Percentiles rank a stretch among this genome's conserved stretches.
phyloP scores from a whole-genome alignment of 2,797 vertebrate species.

The Threskiornis aethiopicus region DNA sequence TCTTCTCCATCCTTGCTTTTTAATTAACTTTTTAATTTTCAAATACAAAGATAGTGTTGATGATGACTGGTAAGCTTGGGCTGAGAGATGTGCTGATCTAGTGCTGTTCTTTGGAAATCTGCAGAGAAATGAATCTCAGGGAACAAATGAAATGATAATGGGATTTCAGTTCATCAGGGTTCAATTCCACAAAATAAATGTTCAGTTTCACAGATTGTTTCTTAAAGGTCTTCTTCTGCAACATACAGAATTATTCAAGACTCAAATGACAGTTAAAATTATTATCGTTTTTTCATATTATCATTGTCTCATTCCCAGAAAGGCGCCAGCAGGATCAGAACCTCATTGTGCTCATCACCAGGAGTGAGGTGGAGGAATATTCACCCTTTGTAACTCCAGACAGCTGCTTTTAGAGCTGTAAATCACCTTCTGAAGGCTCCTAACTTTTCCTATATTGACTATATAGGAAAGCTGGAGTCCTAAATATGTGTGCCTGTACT shows the following conservation, averaged over 20 bases:
- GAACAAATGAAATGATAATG: constrained; percentile 73
- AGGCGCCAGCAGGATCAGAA: background rate
- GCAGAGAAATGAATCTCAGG: constrained; percentile 66
- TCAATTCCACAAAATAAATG: constrained; percentile 65
- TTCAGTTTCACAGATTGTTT: constrained; percentile 53
- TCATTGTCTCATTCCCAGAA: background rate
- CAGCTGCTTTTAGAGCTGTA: background rate
- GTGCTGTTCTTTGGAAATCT: constrained; percentile 68
- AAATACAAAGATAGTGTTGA: constrained; percentile 72
- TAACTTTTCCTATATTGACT: background rate
- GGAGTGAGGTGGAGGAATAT: background rate
- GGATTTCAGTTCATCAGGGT: constrained; percentile 64
- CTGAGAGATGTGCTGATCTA: constrained; percentile 67
- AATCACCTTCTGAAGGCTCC: background rate
- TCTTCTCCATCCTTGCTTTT: constrained; percentile 62
- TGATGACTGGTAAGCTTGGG: constrained; percentile 69
- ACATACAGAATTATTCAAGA: constrained; percentile 3
- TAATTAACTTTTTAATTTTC: constrained; percentile 76
- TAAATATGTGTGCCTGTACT: background rate
- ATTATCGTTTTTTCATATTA: background rate
- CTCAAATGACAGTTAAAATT: background rate
- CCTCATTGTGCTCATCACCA: background rate
- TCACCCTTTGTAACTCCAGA: background rate
- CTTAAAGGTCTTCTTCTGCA: constrained; percentile 46
- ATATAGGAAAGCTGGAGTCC: background rate